Base-by-base conservation (phyloP, 2,113 vertebrate species). In the Pterophyllum scalare region DNA sequence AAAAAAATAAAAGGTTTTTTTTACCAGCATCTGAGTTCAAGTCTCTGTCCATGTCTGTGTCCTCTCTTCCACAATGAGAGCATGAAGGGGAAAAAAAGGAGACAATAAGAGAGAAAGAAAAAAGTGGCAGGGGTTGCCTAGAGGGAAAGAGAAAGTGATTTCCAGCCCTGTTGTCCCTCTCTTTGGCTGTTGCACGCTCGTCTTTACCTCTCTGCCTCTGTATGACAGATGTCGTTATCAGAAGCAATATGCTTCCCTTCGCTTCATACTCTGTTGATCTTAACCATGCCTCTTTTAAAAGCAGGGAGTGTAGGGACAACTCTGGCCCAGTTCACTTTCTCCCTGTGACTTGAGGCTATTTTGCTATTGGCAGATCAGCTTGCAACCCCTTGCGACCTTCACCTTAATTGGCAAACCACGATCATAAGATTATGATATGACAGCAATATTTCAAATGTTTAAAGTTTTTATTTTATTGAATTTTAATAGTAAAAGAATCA, bases 11-110 rank as follows among this genome's bases (percentile, higher is more conserved):
- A 89, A 59, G 43, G n/a, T n/a, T n/a, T n/a, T 77, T n/a, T 92
- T 94, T 94, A 95, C 94, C 94, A 54, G 91, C 72, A 35, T 94
- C 91, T 75, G 89, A 92, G 87, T 89, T 94, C 87, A 94, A 93
- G 83, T 64, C 82, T 94, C 22, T 89, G 87, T 94, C 91, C 87
- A 82, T 88, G 79, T 93, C 86, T 79, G 91, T 91, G 54, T 91
- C 92, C 87, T 88, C 92, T 91, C 92, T 93, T 94, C 89, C 84
- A 79, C 90, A 90, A 84, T 65, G 86, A 78, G 22, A 88, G 88
- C 89, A 87, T 91, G 86, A 59, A 72, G 77, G 75, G 75, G 3
- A 28, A 81, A 93, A 65, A 91, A 78, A 81, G 46, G 61, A 80
- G 11, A 87, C 75, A 82, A 61, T 86, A 75, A 89, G 74, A 81